Conservation (phyloP, 2,113 vertebrate species). For the Catharus minimus region DNA sequence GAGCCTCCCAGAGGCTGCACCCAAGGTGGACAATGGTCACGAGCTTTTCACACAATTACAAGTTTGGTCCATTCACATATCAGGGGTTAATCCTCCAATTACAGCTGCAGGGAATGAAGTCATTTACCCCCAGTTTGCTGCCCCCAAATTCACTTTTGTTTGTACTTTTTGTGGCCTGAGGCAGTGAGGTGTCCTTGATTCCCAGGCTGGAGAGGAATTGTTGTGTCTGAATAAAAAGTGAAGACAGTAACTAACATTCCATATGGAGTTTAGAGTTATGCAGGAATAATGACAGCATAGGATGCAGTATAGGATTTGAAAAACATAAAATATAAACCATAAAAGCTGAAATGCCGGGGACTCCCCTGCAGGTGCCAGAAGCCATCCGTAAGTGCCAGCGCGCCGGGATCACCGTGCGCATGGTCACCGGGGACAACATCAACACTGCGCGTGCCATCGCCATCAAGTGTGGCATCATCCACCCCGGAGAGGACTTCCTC, state of each 20-base stretch:
- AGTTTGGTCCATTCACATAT: not conserved
- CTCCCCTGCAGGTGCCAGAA: conserved; percentile 84
- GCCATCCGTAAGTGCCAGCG: conserved; percentile 95
- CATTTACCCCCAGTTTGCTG: not conserved
- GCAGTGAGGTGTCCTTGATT: not conserved
- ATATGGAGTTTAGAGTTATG: not conserved
- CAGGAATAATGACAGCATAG: too few relatives aligned
- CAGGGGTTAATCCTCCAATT: not conserved
- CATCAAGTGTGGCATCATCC: conserved; percentile 97
- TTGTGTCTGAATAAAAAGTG: not conserved
- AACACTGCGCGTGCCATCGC: conserved; percentile 97
- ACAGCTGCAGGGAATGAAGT: not conserved
- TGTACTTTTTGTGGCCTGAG: accelerated
- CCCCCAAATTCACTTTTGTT: not conserved
- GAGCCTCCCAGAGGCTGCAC: not conserved
- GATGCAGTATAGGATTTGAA: not conserved
- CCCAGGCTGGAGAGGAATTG: not conserved
- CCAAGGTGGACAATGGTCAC: not conserved
- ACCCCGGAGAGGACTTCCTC: conserved; percentile 95
- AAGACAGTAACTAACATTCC: too few relatives aligned
- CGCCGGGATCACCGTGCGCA: conserved; percentile 96
- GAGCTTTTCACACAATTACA: not conserved
- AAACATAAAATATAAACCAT: not conserved
- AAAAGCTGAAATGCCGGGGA: not conserved
- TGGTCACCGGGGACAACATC: conserved; percentile 99